Evolutionary conservation across 1,140 invertebrate species (phyloP), one percentile per base, ranked within the genome.

Genomic region (Stegodyphus dumicola): DNA sequence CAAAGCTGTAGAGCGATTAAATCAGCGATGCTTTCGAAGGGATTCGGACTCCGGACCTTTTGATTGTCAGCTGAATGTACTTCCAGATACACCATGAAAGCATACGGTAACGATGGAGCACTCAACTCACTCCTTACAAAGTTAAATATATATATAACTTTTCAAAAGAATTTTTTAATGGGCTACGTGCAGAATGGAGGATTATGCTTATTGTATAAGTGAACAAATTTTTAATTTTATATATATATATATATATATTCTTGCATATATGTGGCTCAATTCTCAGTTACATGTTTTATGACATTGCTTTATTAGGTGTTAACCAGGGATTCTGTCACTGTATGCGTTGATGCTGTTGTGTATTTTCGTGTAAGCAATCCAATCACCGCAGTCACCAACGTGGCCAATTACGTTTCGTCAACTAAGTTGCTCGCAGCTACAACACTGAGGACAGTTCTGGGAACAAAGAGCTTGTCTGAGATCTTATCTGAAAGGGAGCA

Each of bases 301-400:
- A 60, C 15, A 10, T 53, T 53, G 15, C 33, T 76, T 48, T 53
- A 54, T 15, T 89, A 94, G 93, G 92, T 94, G 56, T 89, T 94
- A 86, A 93, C 93, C 9, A 92, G 92, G 88, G 93, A 94, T 89
- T 93, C 93, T 10, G 93, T 93, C 51, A 93, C 93, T 49, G 92
- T 93, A 65, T 91, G 92, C 81, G 93, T 93, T 56, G 93, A 93
- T 87, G 93, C 92, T 60, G 93, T 93, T 15, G 93, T 94, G 15
- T 94, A 94, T 89, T 94, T 93, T 89, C 90, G 93, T 53, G 92
- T 94, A 56, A 91, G 90, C 87, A 92, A 93, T 89, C 93, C 94
- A 0, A 93, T 92, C 7, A 91, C 93, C 83, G 93, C 93, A 18
- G 92, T 93, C 60, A 92, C 92, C 84, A 93, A 93, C 89, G 93